Base-by-base conservation (phyloP, 1,140 invertebrate species). In the Sweltsa coloradensis region DNA sequence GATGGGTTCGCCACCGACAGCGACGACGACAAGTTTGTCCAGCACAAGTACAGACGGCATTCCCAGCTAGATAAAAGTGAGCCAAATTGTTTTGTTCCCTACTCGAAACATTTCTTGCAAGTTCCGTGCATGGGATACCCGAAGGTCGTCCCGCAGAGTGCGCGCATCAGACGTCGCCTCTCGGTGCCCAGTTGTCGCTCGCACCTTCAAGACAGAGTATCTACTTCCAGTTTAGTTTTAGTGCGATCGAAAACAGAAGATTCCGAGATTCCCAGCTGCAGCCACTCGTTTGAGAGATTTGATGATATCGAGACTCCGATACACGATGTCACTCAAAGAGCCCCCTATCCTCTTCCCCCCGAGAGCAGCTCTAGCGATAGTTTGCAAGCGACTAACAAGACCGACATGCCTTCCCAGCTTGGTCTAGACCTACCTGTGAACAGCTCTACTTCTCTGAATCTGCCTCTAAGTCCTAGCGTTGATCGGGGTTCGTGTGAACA, bases 1-100 rank as follows among this genome's bases (percentile, higher is more conserved):
- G 82, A 83, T 51, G 81, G 81, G 50, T 81, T 85, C 58, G 84
- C 81, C 34, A 86, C 82, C 23, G 83, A 86, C 57, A 85, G 81
- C 55, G 83, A 84, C 46, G 75, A 59, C 27, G 53, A 55, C 29
- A 49, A 52, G 6, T 41, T 47, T 25, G 25, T 13, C 22, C 16
- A 19, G 24, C 19, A 21, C 5, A 21, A 13, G 9, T 23, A 26
- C 39, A 44, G 42, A 19, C 44, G 25, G 24, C 48, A 34, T 23
- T 39, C 16, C n/a, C 27, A 40, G 16, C 43, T 51, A 31, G 40
- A 44, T 41, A 39, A 41, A 22, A 34, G 34, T 29, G 27, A 21
- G 16, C 27, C 34, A 11, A 40, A 37, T 21, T 36, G 21, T 13
- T 18, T 23, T 22, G 34, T 49, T 26, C 45, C 50, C 1, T 42